phyloP scores from a whole-genome alignment of 2,888 invertebrate species.

The Chironomus tentans region DNA sequence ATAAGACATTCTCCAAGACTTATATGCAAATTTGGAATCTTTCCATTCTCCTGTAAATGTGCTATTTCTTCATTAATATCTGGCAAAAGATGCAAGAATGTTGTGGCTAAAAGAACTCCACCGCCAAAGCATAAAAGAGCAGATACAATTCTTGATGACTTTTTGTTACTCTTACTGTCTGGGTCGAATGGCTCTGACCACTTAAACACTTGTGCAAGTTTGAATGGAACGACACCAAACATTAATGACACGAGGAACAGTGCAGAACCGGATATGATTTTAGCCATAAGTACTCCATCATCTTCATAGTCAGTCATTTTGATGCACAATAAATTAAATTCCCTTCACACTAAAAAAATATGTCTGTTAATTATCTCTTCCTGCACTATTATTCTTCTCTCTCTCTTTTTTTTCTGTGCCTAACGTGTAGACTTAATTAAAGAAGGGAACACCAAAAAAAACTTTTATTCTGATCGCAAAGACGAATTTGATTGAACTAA shows the following conservation, averaged over 20 bases:
- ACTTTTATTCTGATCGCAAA: not conserved
- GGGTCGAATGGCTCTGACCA: slow-evolving; percentile 43
- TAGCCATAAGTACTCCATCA: slow-evolving; percentile 53
- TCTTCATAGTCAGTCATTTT: slow-evolving; percentile 34
- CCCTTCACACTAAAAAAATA: no score
- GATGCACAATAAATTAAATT: no score
- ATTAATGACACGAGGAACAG: slow-evolving; percentile 67
- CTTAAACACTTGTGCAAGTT: slow-evolving; percentile 56
- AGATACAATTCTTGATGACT: slow-evolving; percentile 43
- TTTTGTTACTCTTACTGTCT: slow-evolving; percentile 32
- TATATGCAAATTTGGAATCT: slow-evolving; percentile 46
- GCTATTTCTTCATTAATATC: slow-evolving; percentile 63
- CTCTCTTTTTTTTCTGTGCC: no score
- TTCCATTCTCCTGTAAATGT: not conserved
- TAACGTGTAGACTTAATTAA: no score
- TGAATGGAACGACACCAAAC: slow-evolving; percentile 64
- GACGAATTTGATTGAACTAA: not conserved
- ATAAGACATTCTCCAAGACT: slow-evolving; percentile 61
- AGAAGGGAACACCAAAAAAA: not conserved
- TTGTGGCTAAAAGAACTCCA: slow-evolving; percentile 71
- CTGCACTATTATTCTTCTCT: no score
- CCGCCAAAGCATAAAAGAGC: slow-evolving; percentile 68
- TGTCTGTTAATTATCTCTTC: no score
- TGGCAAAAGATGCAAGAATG: slow-evolving; percentile 71
- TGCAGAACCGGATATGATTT: slow-evolving; percentile 67